Percentiles rank a stretch among this genome's conserved stretches.
Evolutionary conservation across 2,113 vertebrate genomes (phyloP).

Genomic region (Tautogolabrus adspersus): DNA sequence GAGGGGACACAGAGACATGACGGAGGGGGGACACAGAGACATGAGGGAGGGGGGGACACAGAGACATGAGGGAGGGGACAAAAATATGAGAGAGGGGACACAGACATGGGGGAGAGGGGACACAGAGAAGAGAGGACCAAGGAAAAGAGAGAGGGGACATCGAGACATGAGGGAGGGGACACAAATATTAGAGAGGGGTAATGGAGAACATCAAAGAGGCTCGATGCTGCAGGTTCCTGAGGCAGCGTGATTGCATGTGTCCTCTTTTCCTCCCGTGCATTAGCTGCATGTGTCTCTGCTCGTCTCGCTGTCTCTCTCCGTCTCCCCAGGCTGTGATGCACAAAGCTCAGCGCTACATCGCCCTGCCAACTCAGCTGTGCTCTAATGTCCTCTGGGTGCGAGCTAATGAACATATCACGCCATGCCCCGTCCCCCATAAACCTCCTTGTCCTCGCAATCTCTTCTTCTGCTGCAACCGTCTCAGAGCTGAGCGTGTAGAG

Average conservation of each 20-base stretch:
- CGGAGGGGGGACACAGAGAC: too few relatives aligned
- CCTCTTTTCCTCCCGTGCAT: constrained; percentile 1
- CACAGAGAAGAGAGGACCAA: too few relatives aligned
- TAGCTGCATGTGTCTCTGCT: constrained; percentile 51
- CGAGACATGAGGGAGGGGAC: neutral
- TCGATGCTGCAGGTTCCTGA: constrained; percentile 19
- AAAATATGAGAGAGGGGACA: too few relatives aligned
- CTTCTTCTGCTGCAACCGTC: neutral
- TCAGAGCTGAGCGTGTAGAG: neutral
- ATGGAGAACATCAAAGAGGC: neutral
- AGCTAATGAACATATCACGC: constrained; percentile 65
- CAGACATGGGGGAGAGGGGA: too few relatives aligned
- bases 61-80: too few relatives aligned
- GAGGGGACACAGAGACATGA: too few relatives aligned
- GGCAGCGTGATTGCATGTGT: constrained; percentile 26
- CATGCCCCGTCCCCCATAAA: constrained; percentile 25
- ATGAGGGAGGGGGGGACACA: too few relatives aligned
- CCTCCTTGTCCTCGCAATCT: neutral
- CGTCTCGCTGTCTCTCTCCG: constrained; percentile 22
- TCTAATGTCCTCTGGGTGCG: constrained; percentile 64
- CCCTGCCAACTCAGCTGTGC: constrained; percentile 72
- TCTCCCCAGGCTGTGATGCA: constrained; percentile 31
- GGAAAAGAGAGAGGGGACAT: neutral
- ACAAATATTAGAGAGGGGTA: too few relatives aligned
- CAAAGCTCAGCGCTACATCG: constrained; percentile 44